phyloP scores from a whole-genome alignment of 2,797 vertebrate species.

The Buceros bicornis region DNA sequence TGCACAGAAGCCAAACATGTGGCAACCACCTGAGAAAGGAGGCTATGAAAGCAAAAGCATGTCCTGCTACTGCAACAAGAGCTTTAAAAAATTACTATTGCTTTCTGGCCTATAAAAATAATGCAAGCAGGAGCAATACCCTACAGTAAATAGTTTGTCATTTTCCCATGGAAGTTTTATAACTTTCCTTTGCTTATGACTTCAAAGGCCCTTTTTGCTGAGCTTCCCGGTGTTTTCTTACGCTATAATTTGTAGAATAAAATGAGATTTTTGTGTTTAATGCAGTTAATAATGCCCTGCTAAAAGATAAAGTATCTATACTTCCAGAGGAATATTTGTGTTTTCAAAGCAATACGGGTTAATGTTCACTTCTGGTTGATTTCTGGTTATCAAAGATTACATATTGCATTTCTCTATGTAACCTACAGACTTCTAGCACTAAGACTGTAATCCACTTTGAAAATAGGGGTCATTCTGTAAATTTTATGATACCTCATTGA shows the following conservation, averaged over 20 bases:
- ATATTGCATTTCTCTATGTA: background rate
- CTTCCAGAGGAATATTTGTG: background rate
- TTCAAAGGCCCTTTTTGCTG: constrained; percentile 65
- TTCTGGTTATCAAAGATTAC: background rate
- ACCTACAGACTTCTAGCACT: background rate
- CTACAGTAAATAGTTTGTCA: constrained; percentile 69
- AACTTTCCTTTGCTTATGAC: constrained; percentile 59
- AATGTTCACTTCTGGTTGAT: background rate
- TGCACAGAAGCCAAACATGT: constrained; percentile 78
- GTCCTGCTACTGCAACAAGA: constrained; percentile 71
- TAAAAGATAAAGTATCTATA: background rate
- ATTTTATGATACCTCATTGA: background rate
- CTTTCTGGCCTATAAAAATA: constrained; percentile 77
- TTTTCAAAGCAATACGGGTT: background rate
- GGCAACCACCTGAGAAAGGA: constrained; percentile 78
- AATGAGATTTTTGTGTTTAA: constrained; percentile 47
- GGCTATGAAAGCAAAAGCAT: constrained; percentile 57
- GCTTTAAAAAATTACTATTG: constrained; percentile 74
- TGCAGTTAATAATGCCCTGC: background rate
- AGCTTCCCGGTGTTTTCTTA: constrained; percentile 33
- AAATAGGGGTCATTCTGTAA: background rate
- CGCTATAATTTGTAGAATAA: constrained; percentile 56
- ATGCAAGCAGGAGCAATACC: constrained; percentile 47
- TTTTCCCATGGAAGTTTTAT: constrained; percentile 73
- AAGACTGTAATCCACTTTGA: background rate